phyloP scores from a whole-genome alignment of 2,797 vertebrate species.

The Leucoraja ocellata region DNA sequence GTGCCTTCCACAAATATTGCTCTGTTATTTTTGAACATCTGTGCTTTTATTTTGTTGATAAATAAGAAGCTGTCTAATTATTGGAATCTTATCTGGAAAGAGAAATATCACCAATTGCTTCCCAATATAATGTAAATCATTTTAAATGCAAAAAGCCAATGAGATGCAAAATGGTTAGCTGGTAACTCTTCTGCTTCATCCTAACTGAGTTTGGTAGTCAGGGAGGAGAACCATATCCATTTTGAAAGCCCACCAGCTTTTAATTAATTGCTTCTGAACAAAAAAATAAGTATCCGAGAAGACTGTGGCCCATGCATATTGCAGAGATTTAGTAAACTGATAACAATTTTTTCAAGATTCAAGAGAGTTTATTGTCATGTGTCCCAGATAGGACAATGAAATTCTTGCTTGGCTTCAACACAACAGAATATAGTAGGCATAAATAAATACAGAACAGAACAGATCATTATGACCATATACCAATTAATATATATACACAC shows the following conservation, averaged over 20 bases:
- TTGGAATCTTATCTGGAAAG: too few species aligned
- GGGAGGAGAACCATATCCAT: background rate
- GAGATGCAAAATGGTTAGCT: background rate
- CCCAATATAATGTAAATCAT: background rate
- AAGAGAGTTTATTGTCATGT: too few species aligned
- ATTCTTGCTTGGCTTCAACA: too few species aligned
- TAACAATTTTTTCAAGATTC: too few species aligned
- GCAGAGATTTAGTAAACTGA: background rate
- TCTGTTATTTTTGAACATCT: background rate
- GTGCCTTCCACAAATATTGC: background rate
- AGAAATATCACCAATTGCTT: background rate
- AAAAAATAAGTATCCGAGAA: background rate
- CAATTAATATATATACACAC: too few species aligned
- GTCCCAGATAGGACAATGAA: too few species aligned
- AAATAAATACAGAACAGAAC: too few species aligned
- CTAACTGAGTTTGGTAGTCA: background rate
- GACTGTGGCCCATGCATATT: background rate
- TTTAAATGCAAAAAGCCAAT: background rate
- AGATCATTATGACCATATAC: too few species aligned
- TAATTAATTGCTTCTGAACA: background rate
- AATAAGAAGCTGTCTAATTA: too few species aligned
- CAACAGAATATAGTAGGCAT: too few species aligned
- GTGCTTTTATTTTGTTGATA: background rate
- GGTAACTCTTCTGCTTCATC: too few species aligned
- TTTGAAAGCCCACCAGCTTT: background rate